A percentile compares a stretch with the other conserved stretches of the same genome.
These are phyloP conservation scores for Pectinophora gossypiella DNA, from an alignment of 1,140 invertebrate genomes.

Conservation along the genomic window DNA sequence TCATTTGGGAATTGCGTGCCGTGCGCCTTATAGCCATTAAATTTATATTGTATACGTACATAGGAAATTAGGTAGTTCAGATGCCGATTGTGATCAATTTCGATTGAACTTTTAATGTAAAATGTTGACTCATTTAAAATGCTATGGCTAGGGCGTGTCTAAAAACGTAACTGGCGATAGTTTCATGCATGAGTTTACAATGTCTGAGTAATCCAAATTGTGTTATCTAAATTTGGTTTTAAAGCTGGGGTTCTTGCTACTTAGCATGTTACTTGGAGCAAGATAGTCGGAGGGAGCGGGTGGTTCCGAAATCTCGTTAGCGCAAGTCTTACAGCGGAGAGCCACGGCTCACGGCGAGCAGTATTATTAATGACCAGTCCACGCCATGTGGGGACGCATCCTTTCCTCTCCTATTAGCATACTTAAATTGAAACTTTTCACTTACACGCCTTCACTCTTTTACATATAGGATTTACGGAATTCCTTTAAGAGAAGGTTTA, in stretches of 20 bases:
- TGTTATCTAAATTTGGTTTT: background rate
- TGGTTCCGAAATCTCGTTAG: slow-evolving; percentile 31
- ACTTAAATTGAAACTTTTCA: slow-evolving; percentile 4
- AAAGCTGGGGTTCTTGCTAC: background rate
- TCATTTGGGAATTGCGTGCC: slow-evolving; percentile 65
- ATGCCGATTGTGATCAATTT: slow-evolving; percentile 51
- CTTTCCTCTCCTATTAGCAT: slow-evolving; percentile 3
- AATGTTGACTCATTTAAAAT: background rate
- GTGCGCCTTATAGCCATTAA: slow-evolving; percentile 62
- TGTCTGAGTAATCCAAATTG: background rate
- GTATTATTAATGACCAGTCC: slow-evolving; percentile 36
- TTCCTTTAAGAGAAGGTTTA: too few relatives aligned
- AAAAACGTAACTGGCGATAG: background rate
- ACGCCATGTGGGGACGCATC: background rate
- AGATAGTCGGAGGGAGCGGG: background rate
- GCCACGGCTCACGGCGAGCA: background rate
- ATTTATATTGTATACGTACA: slow-evolving; percentile 61
- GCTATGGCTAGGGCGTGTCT: background rate
- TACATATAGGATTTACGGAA: background rate
- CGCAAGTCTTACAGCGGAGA: slow-evolving; percentile 21
- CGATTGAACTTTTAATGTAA: slow-evolving; percentile 36
- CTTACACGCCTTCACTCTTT: background rate
- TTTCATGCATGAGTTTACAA: background rate
- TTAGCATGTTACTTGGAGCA: background rate
- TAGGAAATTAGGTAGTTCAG: slow-evolving; percentile 64